phyloP scores from a whole-genome alignment of 2,797 vertebrate genomes.

The Semaprochilodus insignis region DNA sequence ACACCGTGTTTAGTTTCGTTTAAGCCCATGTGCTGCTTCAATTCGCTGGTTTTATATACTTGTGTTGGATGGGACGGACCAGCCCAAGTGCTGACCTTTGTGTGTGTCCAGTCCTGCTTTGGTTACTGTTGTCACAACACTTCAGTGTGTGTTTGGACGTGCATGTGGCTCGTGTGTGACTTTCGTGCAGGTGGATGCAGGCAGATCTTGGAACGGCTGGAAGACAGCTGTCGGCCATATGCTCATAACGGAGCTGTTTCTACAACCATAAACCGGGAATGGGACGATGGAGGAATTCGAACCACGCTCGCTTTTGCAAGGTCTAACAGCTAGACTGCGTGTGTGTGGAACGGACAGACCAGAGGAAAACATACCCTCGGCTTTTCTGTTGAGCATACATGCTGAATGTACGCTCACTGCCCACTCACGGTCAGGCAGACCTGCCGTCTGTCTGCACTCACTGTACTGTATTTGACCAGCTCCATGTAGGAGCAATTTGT shows the following conservation, averaged over 20 bases:
- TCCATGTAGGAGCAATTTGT: too few species aligned
- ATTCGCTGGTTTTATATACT: constrained; percentile 17
- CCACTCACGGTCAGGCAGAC: neutral
- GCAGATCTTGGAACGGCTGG: constrained; percentile 53
- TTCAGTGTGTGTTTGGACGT: constrained; percentile 49
- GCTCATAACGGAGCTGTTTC: constrained; percentile 52
- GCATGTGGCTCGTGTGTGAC: constrained; percentile 29
- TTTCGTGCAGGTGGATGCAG: constrained; percentile 60
- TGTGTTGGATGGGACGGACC: constrained; percentile 20
- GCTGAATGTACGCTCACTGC: neutral
- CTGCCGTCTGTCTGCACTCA: too few species aligned
- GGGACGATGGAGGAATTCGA: constrained; percentile 56
- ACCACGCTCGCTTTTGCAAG: constrained; percentile 43
- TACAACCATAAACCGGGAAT: constrained; percentile 54
- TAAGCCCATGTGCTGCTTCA: neutral
- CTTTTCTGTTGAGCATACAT: constrained; percentile 28
- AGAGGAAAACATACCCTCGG: constrained; percentile 17
- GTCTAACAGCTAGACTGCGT: constrained; percentile 36
- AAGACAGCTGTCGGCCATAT: constrained; percentile 68
- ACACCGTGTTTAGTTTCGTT: constrained; percentile 4
- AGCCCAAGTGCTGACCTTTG: constrained; percentile 44
- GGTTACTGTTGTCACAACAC: constrained; percentile 67
- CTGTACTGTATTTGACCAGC: too few species aligned
- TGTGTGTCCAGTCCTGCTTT: constrained; percentile 57
- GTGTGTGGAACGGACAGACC: constrained; percentile 12